Evolutionary conservation across 2,113 vertebrate genomes (phyloP), one percentile per base, ranked within the genome.

Genomic region (Sclerurus mexicanus): DNA sequence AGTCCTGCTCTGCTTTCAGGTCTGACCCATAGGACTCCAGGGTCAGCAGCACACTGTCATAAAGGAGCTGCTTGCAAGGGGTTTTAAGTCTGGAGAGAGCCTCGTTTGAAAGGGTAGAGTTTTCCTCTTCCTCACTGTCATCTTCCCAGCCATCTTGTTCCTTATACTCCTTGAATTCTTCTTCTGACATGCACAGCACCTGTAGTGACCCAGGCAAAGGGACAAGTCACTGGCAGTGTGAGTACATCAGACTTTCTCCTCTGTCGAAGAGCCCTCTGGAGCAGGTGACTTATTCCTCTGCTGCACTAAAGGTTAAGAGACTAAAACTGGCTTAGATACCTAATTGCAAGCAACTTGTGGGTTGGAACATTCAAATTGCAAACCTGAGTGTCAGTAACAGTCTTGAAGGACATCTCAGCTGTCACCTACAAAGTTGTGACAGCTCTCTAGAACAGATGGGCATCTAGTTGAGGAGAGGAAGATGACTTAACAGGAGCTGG

Each of bases 131-230:
- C 1, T 96, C 97, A 7, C 97, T 98, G 15, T 98, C 95, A 0
- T 98, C 98, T 87, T 98, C 98, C 98, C 98, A 98, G 49, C 98
- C 98, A 23, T 98, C 98, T 9, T 98, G 98, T 14, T 99, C 98
- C 95, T 98, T 98, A 53, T 98, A 99, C 15, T 98, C 98, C 53
- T 95, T 96, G 95, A 99, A 99, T 87, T 99, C 98, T 18, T 99
- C 98, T 42, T 95, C 75, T 14, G 99, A 96, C 99, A 99, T 99
- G 91, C 98, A 98, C 31, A 99, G 93, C 68, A 99, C 98, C 99
- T 99, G 89, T 13, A 93, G 53, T 14, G 55, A 94, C 80, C 30
- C 91, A 89, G 8, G 30, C 58, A 80, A 42, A 77, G 44, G 20
- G 23, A 13, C 22, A 35, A 28, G 53, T 89, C 39, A 79, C 5